Conservation (phyloP, 2,797 vertebrate genomes). For the Corythornis leucogaster region DNA sequence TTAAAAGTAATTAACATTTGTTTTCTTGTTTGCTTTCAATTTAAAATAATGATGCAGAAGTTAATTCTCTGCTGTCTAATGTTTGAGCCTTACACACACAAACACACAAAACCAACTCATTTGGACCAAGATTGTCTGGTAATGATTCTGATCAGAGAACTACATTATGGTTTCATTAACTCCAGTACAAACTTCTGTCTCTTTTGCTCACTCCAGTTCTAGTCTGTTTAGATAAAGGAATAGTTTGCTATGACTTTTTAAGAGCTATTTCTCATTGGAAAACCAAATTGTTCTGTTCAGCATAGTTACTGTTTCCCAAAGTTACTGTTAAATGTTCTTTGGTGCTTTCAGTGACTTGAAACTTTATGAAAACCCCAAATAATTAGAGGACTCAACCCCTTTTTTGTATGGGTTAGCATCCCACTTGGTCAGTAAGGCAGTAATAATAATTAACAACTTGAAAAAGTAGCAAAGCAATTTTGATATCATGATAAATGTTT, state of each 20-base stretch:
- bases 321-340: background rate
- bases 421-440: constrained; percentile 14
- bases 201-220: background rate
- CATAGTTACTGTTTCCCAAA: background rate
- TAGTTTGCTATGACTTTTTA: background rate
- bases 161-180: constrained; percentile 33
- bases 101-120: background rate
- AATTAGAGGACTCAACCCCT: background rate
- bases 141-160: constrained; percentile 32
- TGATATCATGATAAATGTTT: constrained; percentile 14
- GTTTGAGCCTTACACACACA: background rate
- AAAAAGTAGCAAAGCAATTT: constrained; percentile 32
- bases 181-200: background rate
- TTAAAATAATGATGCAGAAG: constrained; percentile 47
- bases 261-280: background rate
- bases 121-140: background rate
- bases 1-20: constrained; percentile 51
- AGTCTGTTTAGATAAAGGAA: background rate
- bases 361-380: background rate
- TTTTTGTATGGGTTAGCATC: background rate
- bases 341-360: background rate
- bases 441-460: constrained; percentile 24
- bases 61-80: constrained; percentile 6
- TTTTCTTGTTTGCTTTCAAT: constrained; percentile 53
- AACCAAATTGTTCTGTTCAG: background rate